Evolutionary conservation across 2,797 vertebrate genomes (phyloP), one percentile per base, ranked within the genome.

Genomic region (Diglossa cyanea): DNA sequence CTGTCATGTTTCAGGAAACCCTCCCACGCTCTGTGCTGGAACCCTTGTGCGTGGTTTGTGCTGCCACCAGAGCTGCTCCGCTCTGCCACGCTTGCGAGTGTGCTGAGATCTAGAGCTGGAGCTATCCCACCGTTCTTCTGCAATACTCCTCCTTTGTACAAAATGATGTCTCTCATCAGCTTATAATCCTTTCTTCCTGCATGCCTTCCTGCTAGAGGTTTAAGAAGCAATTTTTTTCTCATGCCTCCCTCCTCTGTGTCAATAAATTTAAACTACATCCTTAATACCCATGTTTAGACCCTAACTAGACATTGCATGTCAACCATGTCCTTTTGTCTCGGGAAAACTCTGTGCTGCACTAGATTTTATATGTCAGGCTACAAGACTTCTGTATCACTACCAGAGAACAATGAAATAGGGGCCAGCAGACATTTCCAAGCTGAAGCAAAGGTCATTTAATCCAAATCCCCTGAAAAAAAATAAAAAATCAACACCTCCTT

Each of bases 41-140:
- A 21, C 26, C 4, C 1, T 35, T 16, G 20, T 8, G 4, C 4
- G 35, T 25, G 45, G n/a, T n/a, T 37, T 19, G 31, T 51, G 53
- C n/a, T 44, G 44, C 37, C 14, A 3, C 5, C 2, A 1, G 31
- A 42, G 61, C 18, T 25, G 30, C 44, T 81, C 17, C 0, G 0
- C 19, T 58, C 31, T 7, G 45, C 4, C 3, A 17, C 0, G 0
- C 28, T 26, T 26, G 47, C 0, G 1, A 17, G 17, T 16, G 37
- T 31, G 25, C 30, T 8, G 7, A 24, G n/a, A 28, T 45, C n/a
- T 35, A 31, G 28, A 28, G 44, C n/a, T 53, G 79, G 48, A 93
- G 9, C 11, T 45, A 16, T 35, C 45, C 24, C 26, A 5, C 28
- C 28, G 2, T 28, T 53, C 31, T 62, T 53, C 28, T 68, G 21